These are phyloP conservation scores for Stenichneumon culpator DNA, from an alignment of 2,888 invertebrate genomes.

Conservation along the genomic window DNA sequence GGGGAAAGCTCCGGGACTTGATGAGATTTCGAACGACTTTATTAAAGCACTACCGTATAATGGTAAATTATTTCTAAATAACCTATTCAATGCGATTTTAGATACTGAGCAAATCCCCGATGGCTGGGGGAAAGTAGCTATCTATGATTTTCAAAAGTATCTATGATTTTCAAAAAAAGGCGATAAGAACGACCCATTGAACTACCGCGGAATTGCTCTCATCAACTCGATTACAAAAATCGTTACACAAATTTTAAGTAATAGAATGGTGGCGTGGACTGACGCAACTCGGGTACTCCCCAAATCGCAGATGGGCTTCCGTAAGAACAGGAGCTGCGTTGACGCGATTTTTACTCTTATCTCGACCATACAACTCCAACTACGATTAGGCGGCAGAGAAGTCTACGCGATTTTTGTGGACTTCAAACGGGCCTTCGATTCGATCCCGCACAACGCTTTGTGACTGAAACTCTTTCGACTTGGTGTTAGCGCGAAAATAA, in stretches of 20 bases:
- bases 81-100: neutral
- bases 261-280: neutral
- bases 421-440: no score
- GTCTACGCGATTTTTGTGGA: no score
- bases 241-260: neutral
- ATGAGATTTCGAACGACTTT: neutral
- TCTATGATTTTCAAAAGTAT: neutral
- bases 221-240: slow-evolving; percentile 1
- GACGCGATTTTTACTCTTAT: no score
- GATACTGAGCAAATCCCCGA: neutral
- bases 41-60: neutral
- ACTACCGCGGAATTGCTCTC: neutral
- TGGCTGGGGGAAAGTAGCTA: neutral
- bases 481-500: slow-evolving; percentile 1
- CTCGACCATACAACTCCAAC: no score
- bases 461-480: no score
- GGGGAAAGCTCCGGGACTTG: neutral
- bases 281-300: no score
- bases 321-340: no score
- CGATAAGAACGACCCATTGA: neutral
- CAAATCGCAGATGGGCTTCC: no score
- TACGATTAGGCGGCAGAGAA: no score
- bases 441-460: no score
- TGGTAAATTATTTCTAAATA: neutral
- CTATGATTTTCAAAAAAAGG: neutral